Evolutionary conservation across 2,113 vertebrate genomes (phyloP).

Genomic region (Proteles cristata): DNA sequence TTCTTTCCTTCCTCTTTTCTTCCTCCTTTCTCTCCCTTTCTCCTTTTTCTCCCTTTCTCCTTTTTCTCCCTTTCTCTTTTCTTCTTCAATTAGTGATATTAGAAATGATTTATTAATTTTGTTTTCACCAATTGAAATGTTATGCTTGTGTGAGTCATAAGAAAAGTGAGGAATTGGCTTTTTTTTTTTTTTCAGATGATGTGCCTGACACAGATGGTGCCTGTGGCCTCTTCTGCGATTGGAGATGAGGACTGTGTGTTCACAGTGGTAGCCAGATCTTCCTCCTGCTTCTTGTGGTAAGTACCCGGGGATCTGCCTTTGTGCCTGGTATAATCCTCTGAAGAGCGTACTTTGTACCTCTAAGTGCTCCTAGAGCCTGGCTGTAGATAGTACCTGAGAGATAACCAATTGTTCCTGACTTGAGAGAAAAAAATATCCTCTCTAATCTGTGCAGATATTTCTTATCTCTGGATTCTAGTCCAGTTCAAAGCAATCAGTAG

Average conservation of each 20-base stretch:
- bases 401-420: not conserved
- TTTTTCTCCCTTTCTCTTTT: not conserved
- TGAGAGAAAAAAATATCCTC: not conserved
- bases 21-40: not conserved
- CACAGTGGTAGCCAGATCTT: not conserved
- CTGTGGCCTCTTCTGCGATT: not conserved
- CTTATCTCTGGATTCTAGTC: not conserved
- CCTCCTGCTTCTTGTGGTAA: slow-evolving; percentile 3
- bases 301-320: not conserved
- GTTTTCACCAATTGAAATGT: not conserved
- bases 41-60: not conserved
- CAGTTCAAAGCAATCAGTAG: slow-evolving; percentile 9
- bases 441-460: not conserved
- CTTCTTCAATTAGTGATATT: not conserved
- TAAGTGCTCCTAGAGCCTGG: not conserved
- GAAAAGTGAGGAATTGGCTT: not conserved
- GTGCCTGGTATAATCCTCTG: not conserved
- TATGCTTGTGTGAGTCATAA: not conserved
- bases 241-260: not conserved
- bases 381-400: not conserved
- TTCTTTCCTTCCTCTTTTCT: accelerated
- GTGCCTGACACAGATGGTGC: too few species aligned
- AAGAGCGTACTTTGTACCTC: not conserved
- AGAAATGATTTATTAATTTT: not conserved
- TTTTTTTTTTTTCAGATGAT: not conserved